Base-by-base conservation (phyloP, 2,888 invertebrate species). In the Drosophila nr. medialis region DNA sequence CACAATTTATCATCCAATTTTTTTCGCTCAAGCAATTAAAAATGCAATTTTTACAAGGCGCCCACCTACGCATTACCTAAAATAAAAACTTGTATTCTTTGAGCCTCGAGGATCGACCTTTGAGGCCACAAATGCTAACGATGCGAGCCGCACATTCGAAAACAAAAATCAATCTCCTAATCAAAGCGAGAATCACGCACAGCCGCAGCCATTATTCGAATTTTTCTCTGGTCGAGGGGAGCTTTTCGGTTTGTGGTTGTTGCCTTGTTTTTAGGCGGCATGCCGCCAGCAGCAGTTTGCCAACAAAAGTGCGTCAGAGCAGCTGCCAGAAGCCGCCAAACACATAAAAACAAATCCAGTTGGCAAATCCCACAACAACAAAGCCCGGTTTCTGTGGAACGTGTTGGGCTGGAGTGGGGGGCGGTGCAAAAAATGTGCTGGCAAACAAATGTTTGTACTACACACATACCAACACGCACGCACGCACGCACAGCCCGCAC, bases 101-200 rank as follows among this genome's bases (percentile, higher is more conserved):
- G 21, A 27, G 11, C 34, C 34, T 5, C 36, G 8, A 15, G 34
- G 36, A 40, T 21, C 18, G 50, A 36, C 29, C 29, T 51, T 21
- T 65, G 4, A 29, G 64, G 51, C 29, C 13, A 13, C 11, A 51
- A 61, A 30, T 29, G n/a, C 18, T 51, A 50, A 53, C 30, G n/a
- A 50, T 29, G 18, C 21, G n/a, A 15, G 51, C 21, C 51, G 32
- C 30, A n/a, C 30, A 21, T 21, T n/a, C 29, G 30, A 30, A n/a
- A 51, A 51, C 51, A 32, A 74, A 68, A 83, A 88, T 86, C 86
- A 86, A 86, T 86, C 88, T 80, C 70, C 80, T 77, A 88, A 88
- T 82, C 82, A 78, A 81, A 75, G 81, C 76, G 69, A 80, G 82
- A 83, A 86, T 88, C 86, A 86, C 86, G 86, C 84, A 72, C 83